Conservation (phyloP, 2,797 vertebrate species). For the Serranus cabrilla region DNA sequence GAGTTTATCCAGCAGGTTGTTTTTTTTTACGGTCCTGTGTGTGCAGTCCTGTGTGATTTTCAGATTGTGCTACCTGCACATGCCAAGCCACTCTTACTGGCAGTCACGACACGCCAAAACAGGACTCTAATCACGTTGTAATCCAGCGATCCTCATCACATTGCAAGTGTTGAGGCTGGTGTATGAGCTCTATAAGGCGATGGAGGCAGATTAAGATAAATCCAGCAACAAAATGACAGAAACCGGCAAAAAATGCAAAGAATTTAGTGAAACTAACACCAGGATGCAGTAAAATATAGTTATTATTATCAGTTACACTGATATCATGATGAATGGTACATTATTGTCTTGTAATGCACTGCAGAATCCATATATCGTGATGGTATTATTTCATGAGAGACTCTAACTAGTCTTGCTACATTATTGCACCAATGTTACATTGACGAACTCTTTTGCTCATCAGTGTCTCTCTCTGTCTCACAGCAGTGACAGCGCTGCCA, state of each 20-base stretch:
- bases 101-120: constrained; percentile 19
- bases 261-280: no score
- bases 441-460: constrained; percentile 10
- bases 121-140: constrained; percentile 35
- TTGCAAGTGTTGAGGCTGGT: constrained; percentile 17
- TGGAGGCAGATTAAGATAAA: constrained; percentile 23
- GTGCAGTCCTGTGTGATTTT: constrained; percentile 3
- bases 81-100: constrained; percentile 12
- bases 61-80: background rate
- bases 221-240: background rate
- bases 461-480: constrained; percentile 29
- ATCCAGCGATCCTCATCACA: constrained; percentile 39
- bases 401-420: background rate
- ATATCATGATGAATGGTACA: no score
- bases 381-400: background rate
- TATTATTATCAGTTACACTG: no score
- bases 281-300: no score
- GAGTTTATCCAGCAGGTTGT: background rate
- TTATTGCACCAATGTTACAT: background rate
- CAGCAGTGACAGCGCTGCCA: constrained; percentile 87
- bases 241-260: no score
- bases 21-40: background rate
- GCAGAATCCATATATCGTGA: no score
- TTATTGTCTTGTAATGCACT: no score
- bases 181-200: constrained; percentile 17